Base-by-base conservation (phyloP, 1,140 invertebrate genomes). In the Drosophila trapezifrons region DNA sequence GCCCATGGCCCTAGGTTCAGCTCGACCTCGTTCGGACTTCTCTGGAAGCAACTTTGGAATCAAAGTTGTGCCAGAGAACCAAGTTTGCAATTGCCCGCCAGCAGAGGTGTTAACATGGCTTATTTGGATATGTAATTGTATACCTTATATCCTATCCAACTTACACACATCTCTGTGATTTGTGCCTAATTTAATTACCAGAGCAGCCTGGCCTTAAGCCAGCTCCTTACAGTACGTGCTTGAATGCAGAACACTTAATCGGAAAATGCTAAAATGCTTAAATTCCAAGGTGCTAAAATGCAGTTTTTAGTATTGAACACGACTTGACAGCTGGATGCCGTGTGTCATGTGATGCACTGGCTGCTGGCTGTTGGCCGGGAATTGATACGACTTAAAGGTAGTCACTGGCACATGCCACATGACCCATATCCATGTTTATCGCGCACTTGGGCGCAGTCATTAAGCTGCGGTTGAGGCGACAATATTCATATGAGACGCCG, bases 401-500 rank as follows among this genome's bases (percentile, higher is more conserved):
- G 59, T 43, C 25, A 75, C 72, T 49, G 59, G 71, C 72, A 76
- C 72, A 76, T 76, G 59, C 58, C 72, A 76, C 62, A 76, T 76
- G 73, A 66, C 60, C 72, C 51, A 76, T 66, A 76, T 76, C 45
- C 73, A 76, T 59, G 67, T 76, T 76, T 76, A 76, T 66, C 45
- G 63, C 72, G 75, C 54, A 76, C 55, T 76, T 54, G 38, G 47
- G 18, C 47, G 20, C 37, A 67, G 73, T 76, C 62, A 75, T 76
- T 76, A 76, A 58, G 69, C 69, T 40, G 69, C 69, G 69, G 69
- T 71, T 72, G 58, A 72, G 69, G 69, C 73, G 52, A 76, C 62
- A 54, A 65, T 66, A 65, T 76, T 76, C 54, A 76, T 66, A 49
- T 72, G 69, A 58, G 52, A 35, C 66, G 69, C 43, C 66, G 69